These are phyloP conservation scores for Sminthurides aquaticus DNA, from an alignment of 2,888 invertebrate species.

Conservation along the genomic window DNA sequence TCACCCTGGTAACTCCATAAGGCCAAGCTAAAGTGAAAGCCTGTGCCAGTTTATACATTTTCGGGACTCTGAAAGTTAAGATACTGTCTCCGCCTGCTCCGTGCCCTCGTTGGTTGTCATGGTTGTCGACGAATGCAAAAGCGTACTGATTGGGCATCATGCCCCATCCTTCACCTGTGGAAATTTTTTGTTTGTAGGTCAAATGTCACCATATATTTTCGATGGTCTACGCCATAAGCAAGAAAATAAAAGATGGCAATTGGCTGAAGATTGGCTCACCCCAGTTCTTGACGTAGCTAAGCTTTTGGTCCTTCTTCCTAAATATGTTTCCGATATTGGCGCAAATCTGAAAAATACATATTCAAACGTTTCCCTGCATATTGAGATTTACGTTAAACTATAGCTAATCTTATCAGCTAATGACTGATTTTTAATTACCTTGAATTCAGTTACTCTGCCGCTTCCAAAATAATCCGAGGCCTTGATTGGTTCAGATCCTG, in stretches of 20 bases:
- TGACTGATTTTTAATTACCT: no score
- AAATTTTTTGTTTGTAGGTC: no score
- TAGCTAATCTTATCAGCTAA: no score
- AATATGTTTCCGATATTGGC: constrained; percentile 15
- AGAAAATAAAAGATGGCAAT: no score
- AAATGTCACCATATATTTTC: constrained; percentile 27
- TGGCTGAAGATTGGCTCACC: constrained; percentile 26
- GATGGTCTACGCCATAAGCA: no score
- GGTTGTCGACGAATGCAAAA: constrained; percentile 78
- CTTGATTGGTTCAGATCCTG: constrained; percentile 46
- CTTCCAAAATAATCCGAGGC: constrained; percentile 44
- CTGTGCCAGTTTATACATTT: constrained; percentile 56
- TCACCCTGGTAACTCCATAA: constrained; percentile 68
- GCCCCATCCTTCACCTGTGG: constrained; percentile 58
- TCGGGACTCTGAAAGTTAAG: constrained; percentile 39
- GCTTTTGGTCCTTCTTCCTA: not conserved
- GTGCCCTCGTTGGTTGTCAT: constrained; percentile 69
- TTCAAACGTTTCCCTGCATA: not conserved
- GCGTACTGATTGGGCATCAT: constrained; percentile 57
- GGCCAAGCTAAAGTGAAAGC: constrained; percentile 83
- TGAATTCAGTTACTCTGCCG: constrained; percentile 52
- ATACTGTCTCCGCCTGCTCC: constrained; percentile 33
- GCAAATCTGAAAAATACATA: constrained; percentile 5
- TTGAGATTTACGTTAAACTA: no score
- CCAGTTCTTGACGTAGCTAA: constrained; percentile 9